Evolutionary conservation across 2,888 invertebrate species (phyloP), one percentile per base, ranked within the genome.

Genomic region (Mesorhabditis spiculigera): DNA sequence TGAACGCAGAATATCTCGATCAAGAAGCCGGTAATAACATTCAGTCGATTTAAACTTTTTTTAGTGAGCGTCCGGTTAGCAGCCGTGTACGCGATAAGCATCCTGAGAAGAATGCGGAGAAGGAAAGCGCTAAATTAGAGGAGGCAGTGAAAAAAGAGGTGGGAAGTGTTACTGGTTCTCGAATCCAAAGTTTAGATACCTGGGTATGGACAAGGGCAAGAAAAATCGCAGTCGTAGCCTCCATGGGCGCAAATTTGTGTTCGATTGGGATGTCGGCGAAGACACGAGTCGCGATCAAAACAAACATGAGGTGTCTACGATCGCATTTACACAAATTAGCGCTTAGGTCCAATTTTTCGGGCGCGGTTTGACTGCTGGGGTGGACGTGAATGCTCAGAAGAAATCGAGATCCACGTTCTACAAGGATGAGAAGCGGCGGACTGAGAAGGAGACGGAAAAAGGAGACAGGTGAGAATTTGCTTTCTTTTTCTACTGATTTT

Each of bases 181-280:
- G 28, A 28, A 28, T 28, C 28, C 28, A 42, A 73, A 73, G 45
- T 63, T 69, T 43, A 70, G 78, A 5, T 80, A 80, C 63, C 63
- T 80, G 16, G 80, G 81, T 74, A 65, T 75, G 65, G 68, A 68
- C 43, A 71, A 70, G 44, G 75, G 70, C 82, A 84, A 72, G 75
- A 82, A 63, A 80, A 78, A 78, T 68, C 69, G 50, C 68, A 67
- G 95, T 70, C 93, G 97, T 16, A 90, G 96, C 73, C 88, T 97
- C 65, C 98, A 98, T 88, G 98, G 98, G 86, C 90, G 97, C n/a
- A 99, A 98, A 88, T 98, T 99, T 89, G 96, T 99, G 0, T 98
- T 98, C 87, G 98, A 99, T 87, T 98, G 98, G 98, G 98, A 98
- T 88, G 95, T 95, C 0, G 92, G 93, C 0, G 98, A 98, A 87